Conservation (phyloP, 2,113 vertebrate genomes). For the Malaclemys terrapin region DNA sequence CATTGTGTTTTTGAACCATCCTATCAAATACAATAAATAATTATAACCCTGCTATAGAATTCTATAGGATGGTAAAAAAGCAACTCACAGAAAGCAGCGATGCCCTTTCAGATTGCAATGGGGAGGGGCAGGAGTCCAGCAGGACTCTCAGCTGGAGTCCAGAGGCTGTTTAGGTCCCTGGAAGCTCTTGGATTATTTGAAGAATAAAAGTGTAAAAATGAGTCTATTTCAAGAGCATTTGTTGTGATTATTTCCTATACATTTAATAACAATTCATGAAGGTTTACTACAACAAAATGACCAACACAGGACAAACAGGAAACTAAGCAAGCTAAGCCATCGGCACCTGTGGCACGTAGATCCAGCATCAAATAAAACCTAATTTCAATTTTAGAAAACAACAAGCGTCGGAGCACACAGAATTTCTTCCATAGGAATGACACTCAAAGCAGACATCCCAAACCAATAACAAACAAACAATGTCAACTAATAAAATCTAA, state of each 20-base stretch:
- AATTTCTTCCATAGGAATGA: too few relatives aligned
- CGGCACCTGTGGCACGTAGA: too few relatives aligned
- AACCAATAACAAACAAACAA: too few relatives aligned
- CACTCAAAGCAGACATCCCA: too few relatives aligned
- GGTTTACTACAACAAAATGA: background rate
- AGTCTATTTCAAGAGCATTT: background rate
- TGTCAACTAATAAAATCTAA: too few relatives aligned
- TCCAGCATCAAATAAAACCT: too few relatives aligned
- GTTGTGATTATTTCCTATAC: background rate
- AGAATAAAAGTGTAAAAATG: background rate
- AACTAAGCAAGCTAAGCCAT: background rate
- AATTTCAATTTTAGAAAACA: too few relatives aligned
- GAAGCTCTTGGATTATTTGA: background rate
- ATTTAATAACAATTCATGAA: background rate
- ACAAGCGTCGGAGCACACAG: too few relatives aligned
- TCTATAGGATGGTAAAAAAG: background rate
- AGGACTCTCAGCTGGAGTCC: too few relatives aligned
- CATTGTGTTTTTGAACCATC: background rate
- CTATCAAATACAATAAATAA: background rate
- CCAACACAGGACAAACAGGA: background rate
- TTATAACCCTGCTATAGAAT: background rate
- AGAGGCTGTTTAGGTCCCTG: background rate
- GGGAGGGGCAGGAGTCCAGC: too few relatives aligned
- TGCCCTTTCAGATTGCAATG: background rate
- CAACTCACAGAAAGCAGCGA: background rate